Evolutionary conservation across 2,113 vertebrate species (phyloP).

Genomic region (Myiozetetes cayanensis): DNA sequence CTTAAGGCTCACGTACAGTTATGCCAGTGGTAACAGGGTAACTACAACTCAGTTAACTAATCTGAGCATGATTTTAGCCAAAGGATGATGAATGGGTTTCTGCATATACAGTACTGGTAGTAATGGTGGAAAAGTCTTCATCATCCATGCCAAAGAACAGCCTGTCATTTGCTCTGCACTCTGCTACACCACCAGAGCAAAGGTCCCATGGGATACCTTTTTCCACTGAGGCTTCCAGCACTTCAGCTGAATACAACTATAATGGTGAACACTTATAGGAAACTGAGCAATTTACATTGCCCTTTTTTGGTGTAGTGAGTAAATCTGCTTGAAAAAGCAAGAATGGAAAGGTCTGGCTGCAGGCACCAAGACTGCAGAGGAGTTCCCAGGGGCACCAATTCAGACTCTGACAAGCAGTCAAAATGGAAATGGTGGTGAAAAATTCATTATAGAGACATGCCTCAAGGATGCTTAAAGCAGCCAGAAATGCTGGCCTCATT

Average conservation of each 20-base stretch:
- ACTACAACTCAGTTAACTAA: not conserved
- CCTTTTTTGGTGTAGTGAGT: not conserved
- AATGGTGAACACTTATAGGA: not conserved
- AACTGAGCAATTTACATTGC: not conserved
- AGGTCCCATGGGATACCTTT: not conserved
- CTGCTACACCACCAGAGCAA: not conserved
- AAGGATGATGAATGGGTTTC: not conserved
- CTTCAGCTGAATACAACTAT: not conserved
- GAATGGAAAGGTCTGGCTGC: not conserved
- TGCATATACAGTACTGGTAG: not conserved
- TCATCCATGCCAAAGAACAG: not conserved
- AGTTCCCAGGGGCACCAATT: not conserved
- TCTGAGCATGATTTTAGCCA: not conserved
- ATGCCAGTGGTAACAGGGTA: not conserved
- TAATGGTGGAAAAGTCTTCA: not conserved
- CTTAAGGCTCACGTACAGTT: not conserved
- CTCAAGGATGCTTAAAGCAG: not conserved
- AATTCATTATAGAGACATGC: not conserved
- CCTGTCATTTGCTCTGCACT: not conserved
- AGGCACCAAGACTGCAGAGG: not conserved
- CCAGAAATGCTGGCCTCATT: not conserved
- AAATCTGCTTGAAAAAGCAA: not conserved
- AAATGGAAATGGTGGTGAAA: not conserved
- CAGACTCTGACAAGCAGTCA: not conserved
- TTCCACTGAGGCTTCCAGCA: not conserved